Percentiles rank a stretch among this genome's conserved stretches.
Evolutionary conservation across 2,888 invertebrate species (phyloP).

Genomic region (Morpho achilles): DNA sequence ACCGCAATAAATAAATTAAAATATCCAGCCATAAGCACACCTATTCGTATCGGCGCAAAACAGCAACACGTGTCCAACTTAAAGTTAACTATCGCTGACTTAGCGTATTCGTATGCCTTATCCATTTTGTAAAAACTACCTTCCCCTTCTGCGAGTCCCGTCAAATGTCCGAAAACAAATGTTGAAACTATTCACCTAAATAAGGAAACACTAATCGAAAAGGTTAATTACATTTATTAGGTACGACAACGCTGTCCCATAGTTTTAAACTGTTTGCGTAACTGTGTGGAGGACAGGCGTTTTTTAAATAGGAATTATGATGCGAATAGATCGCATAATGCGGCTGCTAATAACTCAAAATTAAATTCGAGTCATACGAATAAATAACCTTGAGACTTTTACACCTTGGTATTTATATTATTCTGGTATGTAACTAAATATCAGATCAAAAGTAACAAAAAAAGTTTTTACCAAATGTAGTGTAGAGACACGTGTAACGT

Average conservation of each 20-base stretch:
- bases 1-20: constrained; percentile 49
- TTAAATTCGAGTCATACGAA: too few relatives aligned
- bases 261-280: background rate
- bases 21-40: constrained; percentile 48
- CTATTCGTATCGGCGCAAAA: constrained; percentile 47
- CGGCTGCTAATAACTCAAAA: too few relatives aligned
- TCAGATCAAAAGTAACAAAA: too few relatives aligned
- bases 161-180: constrained; percentile 34
- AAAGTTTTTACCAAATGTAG: too few relatives aligned
- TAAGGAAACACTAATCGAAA: constrained; percentile 57
- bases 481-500: too few relatives aligned
- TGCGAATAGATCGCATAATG: too few relatives aligned
- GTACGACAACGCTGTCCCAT: background rate
- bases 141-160: constrained; percentile 2
- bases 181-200: constrained; percentile 39
- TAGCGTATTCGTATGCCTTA: constrained; percentile 41
- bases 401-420: too few relatives aligned
- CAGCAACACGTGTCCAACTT: constrained; percentile 54
- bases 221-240: constrained; percentile 40
- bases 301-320: too few relatives aligned
- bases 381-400: too few relatives aligned
- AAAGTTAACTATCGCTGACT: constrained; percentile 41
- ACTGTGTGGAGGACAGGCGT: background rate
- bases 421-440: too few relatives aligned
- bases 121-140: constrained; percentile 36